phyloP scores from a whole-genome alignment of 2,888 invertebrate species.

The Agrilus cyanescens region DNA sequence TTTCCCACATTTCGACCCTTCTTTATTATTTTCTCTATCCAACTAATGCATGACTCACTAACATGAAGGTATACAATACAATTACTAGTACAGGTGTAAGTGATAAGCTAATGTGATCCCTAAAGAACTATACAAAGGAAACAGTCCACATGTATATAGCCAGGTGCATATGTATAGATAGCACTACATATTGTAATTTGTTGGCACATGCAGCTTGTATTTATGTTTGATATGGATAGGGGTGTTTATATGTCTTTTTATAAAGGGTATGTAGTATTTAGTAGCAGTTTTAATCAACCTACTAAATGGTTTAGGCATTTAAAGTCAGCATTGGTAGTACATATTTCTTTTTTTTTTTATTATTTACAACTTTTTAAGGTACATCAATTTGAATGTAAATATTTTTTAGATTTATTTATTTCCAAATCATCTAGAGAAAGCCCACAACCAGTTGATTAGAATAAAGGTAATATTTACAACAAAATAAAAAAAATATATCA shows the following conservation, averaged over 20 bases:
- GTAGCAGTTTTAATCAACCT: too few relatives aligned
- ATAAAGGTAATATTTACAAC: too few relatives aligned
- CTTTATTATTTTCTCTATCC: conserved; percentile 1
- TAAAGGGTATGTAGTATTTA: too few relatives aligned
- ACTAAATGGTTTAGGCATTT: too few relatives aligned
- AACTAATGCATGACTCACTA: conserved; percentile 15
- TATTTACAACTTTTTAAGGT: too few relatives aligned
- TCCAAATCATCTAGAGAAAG: too few relatives aligned
- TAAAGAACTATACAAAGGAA: conserved; percentile 8
- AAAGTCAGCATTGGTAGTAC: too few relatives aligned
- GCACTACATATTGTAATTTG: conserved; percentile 12
- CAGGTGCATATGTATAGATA: conserved; percentile 21
- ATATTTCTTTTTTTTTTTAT: too few relatives aligned
- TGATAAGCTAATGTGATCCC: conserved; percentile 11
- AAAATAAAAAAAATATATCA: too few relatives aligned
- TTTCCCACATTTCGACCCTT: conserved; percentile 20
- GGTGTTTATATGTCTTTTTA: conserved; percentile 6
- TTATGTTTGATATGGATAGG: conserved; percentile 15
- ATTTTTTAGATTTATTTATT: too few relatives aligned
- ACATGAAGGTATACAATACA: conserved; percentile 15
- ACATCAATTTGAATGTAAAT: too few relatives aligned
- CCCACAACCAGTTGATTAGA: too few relatives aligned
- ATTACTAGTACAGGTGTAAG: conserved; percentile 26
- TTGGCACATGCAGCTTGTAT: conserved; percentile 17
- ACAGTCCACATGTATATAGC: conserved; percentile 9